These are phyloP conservation scores for Copidosoma floridanum DNA, from an alignment of 1,140 invertebrate species.

Conservation along the genomic window DNA sequence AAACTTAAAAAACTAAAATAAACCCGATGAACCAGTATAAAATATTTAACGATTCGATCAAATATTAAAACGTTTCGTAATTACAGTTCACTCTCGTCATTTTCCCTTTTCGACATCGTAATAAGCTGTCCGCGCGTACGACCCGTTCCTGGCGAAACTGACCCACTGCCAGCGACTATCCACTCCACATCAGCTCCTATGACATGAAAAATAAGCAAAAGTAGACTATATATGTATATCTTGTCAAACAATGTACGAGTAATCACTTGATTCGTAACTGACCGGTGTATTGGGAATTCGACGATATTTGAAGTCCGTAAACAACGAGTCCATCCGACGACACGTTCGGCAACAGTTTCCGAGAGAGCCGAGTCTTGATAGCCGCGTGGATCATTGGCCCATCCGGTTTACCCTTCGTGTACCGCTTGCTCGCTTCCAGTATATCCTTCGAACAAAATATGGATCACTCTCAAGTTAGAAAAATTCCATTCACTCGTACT, in stretches of 20 bases:
- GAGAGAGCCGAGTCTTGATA: constrained; percentile 60
- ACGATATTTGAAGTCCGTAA: constrained; percentile 61
- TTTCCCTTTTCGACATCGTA: constrained; percentile 35
- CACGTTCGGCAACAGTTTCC: constrained; percentile 66
- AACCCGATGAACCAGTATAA: too few relatives aligned
- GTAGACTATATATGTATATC: too few relatives aligned
- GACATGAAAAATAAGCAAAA: too few relatives aligned
- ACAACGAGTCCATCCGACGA: constrained; percentile 68
- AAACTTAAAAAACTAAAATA: too few relatives aligned
- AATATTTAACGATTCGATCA: too few relatives aligned
- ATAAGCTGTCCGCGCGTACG: constrained; percentile 44
- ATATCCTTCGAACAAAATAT: constrained; percentile 43
- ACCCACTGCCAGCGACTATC: constrained; percentile 66
- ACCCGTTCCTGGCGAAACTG: constrained; percentile 58
- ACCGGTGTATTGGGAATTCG: constrained; percentile 44
- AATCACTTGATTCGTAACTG: too few relatives aligned
- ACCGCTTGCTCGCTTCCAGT: constrained; percentile 53
- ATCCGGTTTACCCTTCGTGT: constrained; percentile 50
- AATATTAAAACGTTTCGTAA: too few relatives aligned
- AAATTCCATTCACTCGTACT: too few relatives aligned
- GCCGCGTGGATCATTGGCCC: constrained; percentile 54
- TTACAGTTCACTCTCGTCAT: constrained; percentile 16
- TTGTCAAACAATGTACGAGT: too few relatives aligned
- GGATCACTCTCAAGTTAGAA: background rate
- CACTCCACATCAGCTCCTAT: constrained; percentile 69